A percentile compares a stretch with the other conserved stretches of the same genome.
These are phyloP conservation scores for Oreochromis aureus DNA, from an alignment of 2,113 vertebrate species.

Conservation along the genomic window DNA sequence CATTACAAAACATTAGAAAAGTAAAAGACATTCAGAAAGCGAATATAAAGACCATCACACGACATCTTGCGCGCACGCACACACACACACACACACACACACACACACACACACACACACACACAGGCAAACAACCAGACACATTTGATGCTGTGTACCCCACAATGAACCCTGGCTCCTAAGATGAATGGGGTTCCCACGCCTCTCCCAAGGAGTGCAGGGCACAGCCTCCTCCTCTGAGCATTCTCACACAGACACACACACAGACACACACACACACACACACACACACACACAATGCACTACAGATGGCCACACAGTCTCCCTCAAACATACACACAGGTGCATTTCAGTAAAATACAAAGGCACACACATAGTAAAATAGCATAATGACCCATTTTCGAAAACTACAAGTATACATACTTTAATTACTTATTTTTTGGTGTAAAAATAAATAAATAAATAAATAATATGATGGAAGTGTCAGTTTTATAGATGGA, in stretches of 20 bases:
- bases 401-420: not conserved
- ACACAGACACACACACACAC: not conserved
- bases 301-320: conserved; percentile 47
- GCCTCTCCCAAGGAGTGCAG: conserved; percentile 70
- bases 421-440: not conserved
- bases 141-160: conserved; percentile 70
- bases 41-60: not conserved
- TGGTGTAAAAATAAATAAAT: not conserved
- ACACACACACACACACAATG: not conserved
- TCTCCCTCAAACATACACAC: conserved; percentile 27
- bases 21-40: not conserved
- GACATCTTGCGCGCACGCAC: not conserved
- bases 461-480: not conserved
- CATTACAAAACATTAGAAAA: not conserved
- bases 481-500: not conserved
- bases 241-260: conserved; percentile 24
- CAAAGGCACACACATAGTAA: not conserved
- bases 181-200: conserved; percentile 77
- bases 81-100: not conserved
- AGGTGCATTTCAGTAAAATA: conserved; percentile 22
- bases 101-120: conserved; percentile 6
- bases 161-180: conserved; percentile 69
- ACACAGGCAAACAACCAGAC: not conserved
- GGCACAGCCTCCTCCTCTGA: conserved; percentile 67
- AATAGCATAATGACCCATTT: not conserved